Evolutionary conservation across 2,113 vertebrate genomes (phyloP).

Genomic region (Aphelocoma coerulescens): DNA sequence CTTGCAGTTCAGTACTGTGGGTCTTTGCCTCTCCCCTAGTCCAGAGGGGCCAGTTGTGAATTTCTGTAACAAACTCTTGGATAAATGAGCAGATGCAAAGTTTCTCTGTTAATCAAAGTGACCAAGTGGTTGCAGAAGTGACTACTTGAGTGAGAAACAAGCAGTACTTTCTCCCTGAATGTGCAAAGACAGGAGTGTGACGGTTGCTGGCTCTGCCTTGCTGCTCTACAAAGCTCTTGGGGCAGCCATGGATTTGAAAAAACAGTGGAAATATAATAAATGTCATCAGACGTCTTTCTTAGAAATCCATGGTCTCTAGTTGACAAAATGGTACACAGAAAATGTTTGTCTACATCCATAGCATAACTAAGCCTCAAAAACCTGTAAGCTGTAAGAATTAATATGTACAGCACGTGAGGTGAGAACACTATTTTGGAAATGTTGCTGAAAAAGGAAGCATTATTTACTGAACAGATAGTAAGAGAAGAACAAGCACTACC

Average conservation of each 20-base stretch:
- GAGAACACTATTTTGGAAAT: not conserved
- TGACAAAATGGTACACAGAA: not conserved
- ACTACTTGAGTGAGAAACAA: not conserved
- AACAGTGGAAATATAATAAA: not conserved
- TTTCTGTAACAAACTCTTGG: not conserved
- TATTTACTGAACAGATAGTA: not conserved
- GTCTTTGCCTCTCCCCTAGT: rapidly evolving
- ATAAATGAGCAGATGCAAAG: not conserved
- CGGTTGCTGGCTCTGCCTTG: not conserved
- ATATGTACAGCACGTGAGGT: not conserved
- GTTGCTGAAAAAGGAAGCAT: not conserved
- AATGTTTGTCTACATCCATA: not conserved
- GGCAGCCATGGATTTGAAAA: not conserved
- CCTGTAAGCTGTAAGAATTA: not conserved
- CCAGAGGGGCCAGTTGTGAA: not conserved
- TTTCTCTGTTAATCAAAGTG: not conserved
- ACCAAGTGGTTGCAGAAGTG: not conserved
- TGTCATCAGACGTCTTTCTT: not conserved
- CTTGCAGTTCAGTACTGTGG: not conserved
- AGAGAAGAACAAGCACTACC: not conserved
- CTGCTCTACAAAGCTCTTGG: not conserved
- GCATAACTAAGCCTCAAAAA: not conserved
- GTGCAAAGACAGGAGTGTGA: not conserved
- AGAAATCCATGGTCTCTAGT: not conserved
- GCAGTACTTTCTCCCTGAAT: not conserved